These are phyloP conservation scores for Aegotheles bennettii DNA, from an alignment of 2,113 vertebrate genomes.

Conservation along the genomic window DNA sequence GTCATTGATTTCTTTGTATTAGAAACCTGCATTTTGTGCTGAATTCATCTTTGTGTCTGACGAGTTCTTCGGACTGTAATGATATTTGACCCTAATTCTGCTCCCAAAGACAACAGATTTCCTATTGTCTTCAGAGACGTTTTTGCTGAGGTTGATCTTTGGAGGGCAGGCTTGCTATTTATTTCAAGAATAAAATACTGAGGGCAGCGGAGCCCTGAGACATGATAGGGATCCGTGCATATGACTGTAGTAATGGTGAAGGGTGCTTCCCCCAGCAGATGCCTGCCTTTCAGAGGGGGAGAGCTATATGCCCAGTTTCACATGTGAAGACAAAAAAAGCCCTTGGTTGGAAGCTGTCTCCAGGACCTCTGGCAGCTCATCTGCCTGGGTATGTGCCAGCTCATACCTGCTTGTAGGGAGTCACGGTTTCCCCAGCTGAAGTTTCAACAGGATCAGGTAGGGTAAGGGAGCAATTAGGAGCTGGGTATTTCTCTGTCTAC, in stretches of 20 bases:
- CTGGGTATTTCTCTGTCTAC: background rate
- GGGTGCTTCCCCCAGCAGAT: background rate
- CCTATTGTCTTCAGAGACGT: background rate
- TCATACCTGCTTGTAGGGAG: background rate
- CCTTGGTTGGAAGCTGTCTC: background rate
- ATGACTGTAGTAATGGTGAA: background rate
- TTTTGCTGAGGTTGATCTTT: background rate
- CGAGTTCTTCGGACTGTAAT: background rate
- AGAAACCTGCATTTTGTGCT: background rate
- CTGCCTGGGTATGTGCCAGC: background rate
- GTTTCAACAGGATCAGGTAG: background rate
- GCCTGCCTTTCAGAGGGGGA: background rate
- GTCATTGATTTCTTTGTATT: background rate
- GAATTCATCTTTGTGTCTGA: background rate
- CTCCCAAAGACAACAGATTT: background rate
- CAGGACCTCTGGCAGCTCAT: background rate
- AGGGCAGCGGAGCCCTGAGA: background rate
- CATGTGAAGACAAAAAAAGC: background rate
- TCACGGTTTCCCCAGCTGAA: background rate
- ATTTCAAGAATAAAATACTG: background rate
- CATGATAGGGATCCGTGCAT: fast-evolving
- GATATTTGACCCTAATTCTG: background rate
- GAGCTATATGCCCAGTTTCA: background rate
- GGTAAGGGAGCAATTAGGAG: background rate
- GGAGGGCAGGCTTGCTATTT: background rate